phyloP scores from a whole-genome alignment of 2,113 vertebrate genomes.

The Regulus satrapa region DNA sequence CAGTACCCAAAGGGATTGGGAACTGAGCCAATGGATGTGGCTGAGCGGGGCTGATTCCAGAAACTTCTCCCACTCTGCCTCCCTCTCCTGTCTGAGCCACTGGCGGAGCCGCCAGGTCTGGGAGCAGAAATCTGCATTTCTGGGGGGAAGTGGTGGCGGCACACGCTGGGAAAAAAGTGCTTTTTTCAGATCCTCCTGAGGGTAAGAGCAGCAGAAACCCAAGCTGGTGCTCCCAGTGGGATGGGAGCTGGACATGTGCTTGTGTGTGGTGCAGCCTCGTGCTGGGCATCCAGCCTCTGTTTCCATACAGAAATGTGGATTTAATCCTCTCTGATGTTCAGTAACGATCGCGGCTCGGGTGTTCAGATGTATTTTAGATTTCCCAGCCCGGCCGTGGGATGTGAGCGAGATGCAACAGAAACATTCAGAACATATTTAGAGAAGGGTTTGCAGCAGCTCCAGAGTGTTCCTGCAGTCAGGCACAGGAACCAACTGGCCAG shows the following conservation, averaged over 20 bases:
- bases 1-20: neutral
- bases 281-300: neutral
- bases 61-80: neutral
- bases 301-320: slow-evolving; percentile 40
- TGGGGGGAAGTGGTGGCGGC: neutral
- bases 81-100: neutral
- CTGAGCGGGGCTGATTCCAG: neutral
- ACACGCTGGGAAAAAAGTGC: rapidly evolving
- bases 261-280: neutral
- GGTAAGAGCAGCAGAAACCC: neutral
- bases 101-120: neutral
- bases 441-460: neutral
- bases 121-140: neutral
- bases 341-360: slow-evolving; percentile 18
- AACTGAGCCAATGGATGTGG: rapidly evolving
- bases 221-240: neutral
- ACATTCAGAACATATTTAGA: slow-evolving; percentile 46
- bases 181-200: neutral
- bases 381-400: slow-evolving; percentile 33
- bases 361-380: slow-evolving; percentile 60
- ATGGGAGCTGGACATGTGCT: neutral
- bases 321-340: slow-evolving; percentile 56
- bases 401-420: slow-evolving; percentile 48
- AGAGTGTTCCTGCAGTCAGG: neutral
- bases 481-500: neutral